Evolutionary conservation across 2,113 vertebrate genomes (phyloP), one percentile per base, ranked within the genome.

Genomic region (Crocuta crocuta): DNA sequence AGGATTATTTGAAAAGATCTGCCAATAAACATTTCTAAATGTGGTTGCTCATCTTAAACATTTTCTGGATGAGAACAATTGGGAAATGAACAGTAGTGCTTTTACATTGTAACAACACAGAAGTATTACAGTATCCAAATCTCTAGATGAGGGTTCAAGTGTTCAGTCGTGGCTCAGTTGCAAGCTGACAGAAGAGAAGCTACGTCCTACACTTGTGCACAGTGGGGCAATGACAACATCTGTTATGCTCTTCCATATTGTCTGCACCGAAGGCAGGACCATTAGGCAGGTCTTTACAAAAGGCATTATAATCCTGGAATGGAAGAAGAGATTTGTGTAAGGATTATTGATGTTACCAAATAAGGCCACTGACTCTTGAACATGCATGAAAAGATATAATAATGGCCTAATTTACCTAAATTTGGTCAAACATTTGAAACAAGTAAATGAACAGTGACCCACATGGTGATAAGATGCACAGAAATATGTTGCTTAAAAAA

Each of bases 301-400:
- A n/a, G 99, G 99, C 98, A 99, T 99, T 98, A 99, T 98, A 97
- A 99, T 83, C 99, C 99, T 99, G 98, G 11, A 96, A 98, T 81
- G 80, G 50, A 98, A 55, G 89, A 97, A 97, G 94, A 96, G 3
- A 50, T 79, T 83, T 61, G 45, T 88, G 58, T 71, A 23, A 95
- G 74, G 84, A 81, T 96, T 73, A 84, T 68, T 89, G 17, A n/a
- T 96, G 79, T 94, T 91, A 82, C 12, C 35, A 80, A 93, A 66
- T 66, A 68, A 82, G 33, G 50, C 7, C 21, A 26, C 9, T 94
- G 82, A 97, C 89, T 87, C 87, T 1, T 63, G 7, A 10, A 33
- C 33, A 15, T 43, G 7, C 4, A 10, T 33, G 76, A 74, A 81
- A 88, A 92, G 78, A 50, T 71, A 17, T 2, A 87, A 76, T 43